phyloP scores from a whole-genome alignment of 2,888 invertebrate species.

The Dicyrtoma fusca region DNA sequence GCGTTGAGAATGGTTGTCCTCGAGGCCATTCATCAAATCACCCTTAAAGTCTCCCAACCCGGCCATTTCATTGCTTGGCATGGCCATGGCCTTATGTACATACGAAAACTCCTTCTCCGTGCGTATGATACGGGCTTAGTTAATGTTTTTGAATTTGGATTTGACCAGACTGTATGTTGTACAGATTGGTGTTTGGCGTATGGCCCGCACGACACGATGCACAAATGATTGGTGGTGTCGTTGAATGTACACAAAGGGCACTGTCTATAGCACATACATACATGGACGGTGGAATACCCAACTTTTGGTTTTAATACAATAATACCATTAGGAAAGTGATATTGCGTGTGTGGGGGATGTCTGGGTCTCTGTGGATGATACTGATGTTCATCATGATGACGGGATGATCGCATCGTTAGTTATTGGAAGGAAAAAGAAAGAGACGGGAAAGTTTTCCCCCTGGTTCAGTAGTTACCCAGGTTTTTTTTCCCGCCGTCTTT shows the following conservation, averaged over 20 bases:
- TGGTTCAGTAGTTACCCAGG: conserved; percentile 3
- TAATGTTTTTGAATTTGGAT: too few species aligned
- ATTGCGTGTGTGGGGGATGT: conserved; percentile 27
- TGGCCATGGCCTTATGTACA: too few species aligned
- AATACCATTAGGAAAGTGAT: conserved; percentile 23
- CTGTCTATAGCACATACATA: too few species aligned
- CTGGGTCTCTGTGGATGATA: background rate
- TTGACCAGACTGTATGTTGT: too few species aligned
- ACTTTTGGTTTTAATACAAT: background rate
- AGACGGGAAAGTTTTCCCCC: conserved; percentile 1
- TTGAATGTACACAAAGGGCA: too few species aligned
- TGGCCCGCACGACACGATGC: too few species aligned
- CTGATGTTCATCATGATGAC: conserved; percentile 19
- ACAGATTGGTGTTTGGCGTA: too few species aligned
- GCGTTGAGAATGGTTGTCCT: conserved; percentile 17
- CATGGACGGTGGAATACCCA: too few species aligned
- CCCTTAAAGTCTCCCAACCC: conserved; percentile 9
- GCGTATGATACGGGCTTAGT: too few species aligned
- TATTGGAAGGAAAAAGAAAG: background rate
- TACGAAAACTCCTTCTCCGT: background rate
- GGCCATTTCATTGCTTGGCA: too few species aligned
- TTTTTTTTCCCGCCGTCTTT: background rate
- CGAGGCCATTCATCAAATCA: conserved; percentile 5
- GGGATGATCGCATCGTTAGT: conserved; percentile 17
- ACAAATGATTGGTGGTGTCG: too few species aligned